A percentile compares a stretch with the other conserved stretches of the same genome.
Evolutionary conservation across 1,140 invertebrate genomes (phyloP).

Genomic region (Arctopsyche grandis): DNA sequence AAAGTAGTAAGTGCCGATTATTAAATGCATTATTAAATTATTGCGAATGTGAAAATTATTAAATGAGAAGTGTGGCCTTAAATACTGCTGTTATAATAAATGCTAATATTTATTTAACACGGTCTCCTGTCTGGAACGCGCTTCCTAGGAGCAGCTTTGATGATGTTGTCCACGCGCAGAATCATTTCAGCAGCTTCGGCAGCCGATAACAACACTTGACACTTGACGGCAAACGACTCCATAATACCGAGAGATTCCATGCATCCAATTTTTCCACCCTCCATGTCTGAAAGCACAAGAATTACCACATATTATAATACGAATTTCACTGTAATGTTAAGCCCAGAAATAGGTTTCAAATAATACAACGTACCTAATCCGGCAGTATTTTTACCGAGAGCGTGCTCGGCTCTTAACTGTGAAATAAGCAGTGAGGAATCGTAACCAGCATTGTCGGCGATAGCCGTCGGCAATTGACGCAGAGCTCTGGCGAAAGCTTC

Average conservation of each 20-base stretch:
- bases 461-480: slow-evolving; percentile 90
- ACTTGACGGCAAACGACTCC: slow-evolving; percentile 96
- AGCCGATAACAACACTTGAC: slow-evolving; percentile 93
- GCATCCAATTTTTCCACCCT: slow-evolving; percentile 83
- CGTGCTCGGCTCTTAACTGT: slow-evolving; percentile 89
- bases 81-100: neutral
- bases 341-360: too few relatives aligned
- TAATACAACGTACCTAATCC: slow-evolving; percentile 80
- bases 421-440: slow-evolving; percentile 96
- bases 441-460: slow-evolving; percentile 98
- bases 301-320: slow-evolving; percentile 31
- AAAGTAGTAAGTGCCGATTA: neutral
- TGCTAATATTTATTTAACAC: slow-evolving; percentile 70
- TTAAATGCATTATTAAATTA: neutral
- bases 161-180: slow-evolving; percentile 96
- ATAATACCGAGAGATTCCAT: slow-evolving; percentile 93
- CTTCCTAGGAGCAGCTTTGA: slow-evolving; percentile 93
- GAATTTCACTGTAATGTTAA: too few relatives aligned
- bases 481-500: slow-evolving; percentile 94
- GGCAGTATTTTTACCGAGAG: slow-evolving; percentile 76
- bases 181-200: slow-evolving; percentile 99
- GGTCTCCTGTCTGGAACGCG: slow-evolving; percentile 87
- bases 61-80: slow-evolving; percentile 13
- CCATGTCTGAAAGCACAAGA: slow-evolving; percentile 78
- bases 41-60: neutral